Percentiles rank a stretch among this genome's conserved stretches.
Evolutionary conservation across 2,888 invertebrate species (phyloP).

Genomic region (Ernsta delagoae): DNA sequence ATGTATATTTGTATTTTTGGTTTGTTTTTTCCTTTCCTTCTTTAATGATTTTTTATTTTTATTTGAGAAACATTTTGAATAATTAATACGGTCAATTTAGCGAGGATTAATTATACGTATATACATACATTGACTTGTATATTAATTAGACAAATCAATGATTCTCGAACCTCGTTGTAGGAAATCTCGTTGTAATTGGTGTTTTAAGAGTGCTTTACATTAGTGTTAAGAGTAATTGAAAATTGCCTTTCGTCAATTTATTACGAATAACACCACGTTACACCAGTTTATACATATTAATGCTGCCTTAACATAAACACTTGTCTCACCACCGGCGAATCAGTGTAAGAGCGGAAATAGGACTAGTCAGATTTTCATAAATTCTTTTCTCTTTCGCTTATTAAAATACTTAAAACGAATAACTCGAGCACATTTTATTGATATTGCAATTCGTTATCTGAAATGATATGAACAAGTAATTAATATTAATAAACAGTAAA

Average conservation of each 20-base stretch:
- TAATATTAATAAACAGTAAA: no score
- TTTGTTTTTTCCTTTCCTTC: slow-evolving; percentile 61
- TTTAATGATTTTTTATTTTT: slow-evolving; percentile 37
- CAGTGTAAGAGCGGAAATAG: no score
- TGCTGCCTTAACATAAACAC: slow-evolving; percentile 18
- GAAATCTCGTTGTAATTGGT: slow-evolving; percentile 8
- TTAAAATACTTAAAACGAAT: background rate
- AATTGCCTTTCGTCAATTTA: slow-evolving; percentile 52
- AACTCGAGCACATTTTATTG: no score
- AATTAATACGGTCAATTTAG: slow-evolving; percentile 43
- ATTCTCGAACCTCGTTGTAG: slow-evolving; percentile 40
- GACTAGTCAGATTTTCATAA: no score
- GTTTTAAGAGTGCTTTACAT: slow-evolving; percentile 47
- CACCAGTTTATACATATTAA: slow-evolving; percentile 20
- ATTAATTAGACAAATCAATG: slow-evolving; percentile 5
- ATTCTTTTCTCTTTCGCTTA: background rate
- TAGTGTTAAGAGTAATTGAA: slow-evolving; percentile 50
- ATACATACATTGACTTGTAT: slow-evolving; percentile 14
- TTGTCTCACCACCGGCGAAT: no score
- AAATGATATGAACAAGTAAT: background rate
- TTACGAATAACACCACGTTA: slow-evolving; percentile 36
- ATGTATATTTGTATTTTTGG: slow-evolving; percentile 80
- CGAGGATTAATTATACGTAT: slow-evolving; percentile 37
- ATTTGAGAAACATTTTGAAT: slow-evolving; percentile 31
- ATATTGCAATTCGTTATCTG: no score